Evolutionary conservation across 2,797 vertebrate species (phyloP).

Genomic region (Mastacembelus armatus): DNA sequence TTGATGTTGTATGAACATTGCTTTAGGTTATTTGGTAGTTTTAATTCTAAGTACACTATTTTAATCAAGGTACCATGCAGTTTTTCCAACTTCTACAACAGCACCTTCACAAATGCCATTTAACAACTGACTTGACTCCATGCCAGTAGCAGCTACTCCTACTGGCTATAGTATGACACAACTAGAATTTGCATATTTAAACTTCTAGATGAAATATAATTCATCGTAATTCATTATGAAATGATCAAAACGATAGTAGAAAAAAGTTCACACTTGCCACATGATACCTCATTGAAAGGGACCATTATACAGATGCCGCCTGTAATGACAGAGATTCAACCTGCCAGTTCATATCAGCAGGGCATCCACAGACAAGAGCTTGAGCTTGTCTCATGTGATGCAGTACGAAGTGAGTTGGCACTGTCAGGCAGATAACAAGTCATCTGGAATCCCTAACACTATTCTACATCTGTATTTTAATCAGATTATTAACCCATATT

Average conservation of each 20-base stretch:
- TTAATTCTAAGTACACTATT: too few species aligned
- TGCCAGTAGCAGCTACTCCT: background rate
- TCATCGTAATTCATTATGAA: background rate
- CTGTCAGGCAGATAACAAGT: slow-evolving; percentile 19
- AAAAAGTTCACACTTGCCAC: background rate
- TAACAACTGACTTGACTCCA: slow-evolving; percentile 16
- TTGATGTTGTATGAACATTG: too few species aligned
- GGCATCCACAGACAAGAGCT: slow-evolving; percentile 8
- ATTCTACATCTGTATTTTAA: slow-evolving; percentile 56
- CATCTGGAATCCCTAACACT: slow-evolving; percentile 23
- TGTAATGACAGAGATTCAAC: background rate
- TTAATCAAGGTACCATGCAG: background rate
- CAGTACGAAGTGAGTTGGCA: background rate
- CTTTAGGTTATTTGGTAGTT: too few species aligned
- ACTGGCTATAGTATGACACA: background rate
- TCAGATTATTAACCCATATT: slow-evolving; percentile 72
- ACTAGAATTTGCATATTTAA: background rate
- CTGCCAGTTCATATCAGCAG: slow-evolving; percentile 1
- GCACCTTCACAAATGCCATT: background rate
- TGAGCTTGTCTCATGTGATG: slow-evolving; percentile 13
- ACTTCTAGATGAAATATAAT: background rate
- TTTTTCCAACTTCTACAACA: background rate
- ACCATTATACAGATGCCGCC: background rate
- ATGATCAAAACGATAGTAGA: background rate
- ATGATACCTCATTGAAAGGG: background rate